phyloP scores from a whole-genome alignment of 2,888 invertebrate species.

The Clitarchus hookeri region DNA sequence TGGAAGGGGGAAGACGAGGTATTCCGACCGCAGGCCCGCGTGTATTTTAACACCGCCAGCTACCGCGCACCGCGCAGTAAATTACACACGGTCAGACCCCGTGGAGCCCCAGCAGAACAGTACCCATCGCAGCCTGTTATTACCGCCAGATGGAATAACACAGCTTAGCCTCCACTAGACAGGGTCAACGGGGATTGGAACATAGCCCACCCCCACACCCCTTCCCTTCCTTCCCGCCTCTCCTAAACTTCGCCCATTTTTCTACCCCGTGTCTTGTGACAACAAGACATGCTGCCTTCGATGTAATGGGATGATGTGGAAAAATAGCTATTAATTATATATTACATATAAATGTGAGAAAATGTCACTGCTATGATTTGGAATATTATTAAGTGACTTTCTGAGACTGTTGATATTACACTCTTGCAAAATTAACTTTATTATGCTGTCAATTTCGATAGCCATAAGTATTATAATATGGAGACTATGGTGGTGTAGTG shows the following conservation, averaged over 20 bases:
- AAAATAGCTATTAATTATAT: background rate
- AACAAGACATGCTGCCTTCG: background rate
- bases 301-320: background rate
- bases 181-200: constrained; percentile 5
- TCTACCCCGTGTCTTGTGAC: background rate
- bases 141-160: constrained; percentile 14
- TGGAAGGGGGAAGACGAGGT: background rate
- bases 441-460: too few species aligned
- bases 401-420: too few species aligned
- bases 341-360: too few species aligned
- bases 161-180: background rate
- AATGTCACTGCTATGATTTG: too few species aligned
- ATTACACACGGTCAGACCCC: background rate
- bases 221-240: background rate
- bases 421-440: too few species aligned
- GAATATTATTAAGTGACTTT: too few species aligned
- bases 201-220: background rate
- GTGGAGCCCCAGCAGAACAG: background rate
- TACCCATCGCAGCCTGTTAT: constrained; percentile 14
- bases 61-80: constrained; percentile 14
- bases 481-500: too few species aligned
- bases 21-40: constrained; percentile 1
- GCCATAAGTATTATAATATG: too few species aligned
- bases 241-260: background rate
- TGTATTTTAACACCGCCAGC: constrained; percentile 14